These are phyloP conservation scores for Turritopsis rubra DNA, from an alignment of 30 jellyfish, hydroid and myxozoan genomes.

Conservation along the genomic window DNA sequence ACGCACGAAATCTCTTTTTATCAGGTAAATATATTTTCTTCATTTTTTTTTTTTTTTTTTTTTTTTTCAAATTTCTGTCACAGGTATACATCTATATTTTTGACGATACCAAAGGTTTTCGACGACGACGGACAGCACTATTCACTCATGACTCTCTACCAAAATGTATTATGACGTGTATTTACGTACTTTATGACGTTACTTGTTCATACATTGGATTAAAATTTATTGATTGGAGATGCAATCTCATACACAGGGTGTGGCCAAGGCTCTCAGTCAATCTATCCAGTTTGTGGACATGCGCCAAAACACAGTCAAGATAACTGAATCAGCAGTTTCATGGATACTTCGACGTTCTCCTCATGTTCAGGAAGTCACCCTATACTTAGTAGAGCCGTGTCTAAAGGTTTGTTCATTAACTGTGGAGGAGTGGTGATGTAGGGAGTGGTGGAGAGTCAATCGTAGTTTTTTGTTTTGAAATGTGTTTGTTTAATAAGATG, in stretches of 20 bases:
- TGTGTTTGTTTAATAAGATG: too few species aligned
- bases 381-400: slow-evolving; percentile 89
- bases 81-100: background rate
- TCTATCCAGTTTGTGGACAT: slow-evolving; percentile 75
- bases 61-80: background rate
- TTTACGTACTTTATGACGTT: too few species aligned
- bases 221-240: too few species aligned
- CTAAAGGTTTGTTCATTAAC: slow-evolving; percentile 48
- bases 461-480: too few species aligned
- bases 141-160: too few species aligned
- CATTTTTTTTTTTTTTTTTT: too few species aligned
- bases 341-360: slow-evolving; percentile 90
- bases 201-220: too few species aligned
- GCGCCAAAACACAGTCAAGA: slow-evolving; percentile 70
- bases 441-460: too few species aligned
- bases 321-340: slow-evolving; percentile 92
- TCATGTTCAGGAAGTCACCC: slow-evolving; percentile 71
- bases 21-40: slow-evolving; percentile 57
- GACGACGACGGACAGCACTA: too few species aligned
- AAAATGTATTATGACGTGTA: too few species aligned
- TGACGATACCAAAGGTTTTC: background rate
- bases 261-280: slow-evolving; percentile 84
- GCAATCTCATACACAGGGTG: too few species aligned
- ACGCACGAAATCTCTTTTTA: slow-evolving; percentile 90
- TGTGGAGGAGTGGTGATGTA: too few species aligned